Percentiles rank a stretch among this genome's conserved stretches.
These are phyloP conservation scores for Bombycilla garrulus DNA, from an alignment of 2,113 vertebrate genomes.

Conservation along the genomic window DNA sequence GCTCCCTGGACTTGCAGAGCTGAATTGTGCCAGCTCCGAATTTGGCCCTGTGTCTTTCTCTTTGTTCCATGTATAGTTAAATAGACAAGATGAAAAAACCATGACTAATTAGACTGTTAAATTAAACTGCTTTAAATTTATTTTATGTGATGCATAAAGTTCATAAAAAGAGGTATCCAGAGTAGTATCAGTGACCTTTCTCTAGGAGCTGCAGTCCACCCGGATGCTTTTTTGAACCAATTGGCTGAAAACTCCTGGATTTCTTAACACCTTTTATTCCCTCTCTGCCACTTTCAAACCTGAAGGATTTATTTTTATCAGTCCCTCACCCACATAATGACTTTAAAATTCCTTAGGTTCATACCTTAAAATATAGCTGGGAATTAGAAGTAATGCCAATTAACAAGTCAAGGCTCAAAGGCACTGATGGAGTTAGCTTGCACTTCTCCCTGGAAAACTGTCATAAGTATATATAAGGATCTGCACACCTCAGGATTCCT, in stretches of 20 bases:
- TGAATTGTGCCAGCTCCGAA: constrained; percentile 1
- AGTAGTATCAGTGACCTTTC: constrained; percentile 69
- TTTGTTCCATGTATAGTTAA: constrained; percentile 54
- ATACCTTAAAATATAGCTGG: constrained; percentile 82
- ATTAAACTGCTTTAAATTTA: constrained; percentile 77
- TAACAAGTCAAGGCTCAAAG: constrained; percentile 79
- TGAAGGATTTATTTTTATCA: constrained; percentile 82
- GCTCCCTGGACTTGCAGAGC: not conserved
- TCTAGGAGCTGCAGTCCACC: constrained; percentile 47
- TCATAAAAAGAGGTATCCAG: constrained; percentile 68
- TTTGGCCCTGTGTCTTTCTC: constrained; percentile 53
- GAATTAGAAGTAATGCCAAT: constrained; percentile 83
- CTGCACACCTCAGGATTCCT: constrained; percentile 15
- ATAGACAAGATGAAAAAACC: constrained; percentile 72
- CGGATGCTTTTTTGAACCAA: constrained; percentile 57
- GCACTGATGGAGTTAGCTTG: constrained; percentile 72
- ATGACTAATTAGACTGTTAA: constrained; percentile 79
- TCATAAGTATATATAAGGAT: constrained; percentile 46
- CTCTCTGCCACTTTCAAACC: constrained; percentile 73
- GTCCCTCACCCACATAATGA: constrained; percentile 80
- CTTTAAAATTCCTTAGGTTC: constrained; percentile 82
- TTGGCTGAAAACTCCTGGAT: constrained; percentile 67
- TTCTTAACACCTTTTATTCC: constrained; percentile 74
- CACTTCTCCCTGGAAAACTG: constrained; percentile 64
- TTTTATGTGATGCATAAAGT: constrained; percentile 76